Base-by-base conservation (phyloP, 2,113 vertebrate genomes). In the Jacana jacana region DNA sequence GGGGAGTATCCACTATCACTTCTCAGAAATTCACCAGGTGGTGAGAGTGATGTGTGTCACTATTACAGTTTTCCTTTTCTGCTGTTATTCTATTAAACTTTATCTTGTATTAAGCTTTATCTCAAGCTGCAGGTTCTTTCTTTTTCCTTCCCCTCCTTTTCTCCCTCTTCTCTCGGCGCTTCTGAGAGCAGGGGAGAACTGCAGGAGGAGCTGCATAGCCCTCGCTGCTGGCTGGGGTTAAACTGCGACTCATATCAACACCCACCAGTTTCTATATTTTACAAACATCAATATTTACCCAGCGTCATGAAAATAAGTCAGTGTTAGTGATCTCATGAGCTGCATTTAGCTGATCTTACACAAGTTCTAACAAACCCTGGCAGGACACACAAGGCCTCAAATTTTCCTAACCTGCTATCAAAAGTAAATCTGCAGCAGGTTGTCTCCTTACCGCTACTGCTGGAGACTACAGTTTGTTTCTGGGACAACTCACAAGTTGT, bases 371-470 rank as follows among this genome's bases (percentile, higher is more conserved):
- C 7, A 37, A 82, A 31, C 22, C 18, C 23, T 3, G 4, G 35
- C 4, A 24, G 33, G 54, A 57, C 22, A 31, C 5, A 23, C 3
- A 0, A 23, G 33, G 28, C 17, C 40, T 46, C 1, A 0, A 5
- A 23, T 37, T 70, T 27, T 73, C 66, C 40, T 7, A 40, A 5
- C 8, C 25, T 33, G 12, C 13, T 19, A 28, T 11, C 60, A n/a
- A 9, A 79, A 51, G 27, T 57, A 78, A 33, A 16, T 31, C 35
- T 7, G 14, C 19, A 52, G 58, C 2, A 52, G 35, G 3, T 5
- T 14, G 44, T 13, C 37, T 54, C 27, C 58, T 51, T 17, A 10
- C 10, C 28, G 8, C 30, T 35, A 3, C 78, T 40, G 11, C 22
- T 58, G 69, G 30, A 7, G 23, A 19, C 31, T 13, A 11, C 28